Conservation (phyloP, 2,797 vertebrate genomes). For the Antrozous pallidus region DNA sequence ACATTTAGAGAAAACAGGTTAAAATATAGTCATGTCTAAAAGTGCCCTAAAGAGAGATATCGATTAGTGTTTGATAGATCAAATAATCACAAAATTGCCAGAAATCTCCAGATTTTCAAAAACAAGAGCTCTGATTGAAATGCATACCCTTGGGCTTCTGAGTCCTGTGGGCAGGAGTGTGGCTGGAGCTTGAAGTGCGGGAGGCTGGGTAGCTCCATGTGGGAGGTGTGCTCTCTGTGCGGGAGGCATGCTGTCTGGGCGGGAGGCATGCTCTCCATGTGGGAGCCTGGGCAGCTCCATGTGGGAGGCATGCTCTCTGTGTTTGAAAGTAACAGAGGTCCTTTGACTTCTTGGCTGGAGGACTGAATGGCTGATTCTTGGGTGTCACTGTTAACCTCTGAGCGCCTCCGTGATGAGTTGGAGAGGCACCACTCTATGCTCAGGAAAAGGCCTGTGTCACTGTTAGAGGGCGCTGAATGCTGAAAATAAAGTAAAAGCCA, state of each 20-base stretch:
- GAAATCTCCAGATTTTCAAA: slow-evolving; percentile 24
- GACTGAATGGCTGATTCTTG: rapidly evolving
- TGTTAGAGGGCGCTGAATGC: neutral
- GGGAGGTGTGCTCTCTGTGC: neutral
- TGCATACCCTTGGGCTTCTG: rapidly evolving
- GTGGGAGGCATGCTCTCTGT: rapidly evolving
- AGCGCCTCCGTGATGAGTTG: rapidly evolving
- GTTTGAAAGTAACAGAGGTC: rapidly evolving
- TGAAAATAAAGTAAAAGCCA: neutral
- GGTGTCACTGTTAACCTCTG: rapidly evolving
- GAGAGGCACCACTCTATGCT: rapidly evolving
- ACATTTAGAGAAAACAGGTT: slow-evolving; percentile 26
- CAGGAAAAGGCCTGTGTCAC: rapidly evolving
- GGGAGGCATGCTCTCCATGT: too few species aligned
- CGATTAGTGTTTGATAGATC: slow-evolving; percentile 40
- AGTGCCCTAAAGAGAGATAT: slow-evolving; percentile 36
- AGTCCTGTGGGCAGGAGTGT: neutral
- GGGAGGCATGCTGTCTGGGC: too few species aligned
- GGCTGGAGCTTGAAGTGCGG: too few species aligned
- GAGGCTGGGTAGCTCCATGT: rapidly evolving
- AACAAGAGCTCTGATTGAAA: neutral
- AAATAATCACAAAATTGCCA: slow-evolving; percentile 27
- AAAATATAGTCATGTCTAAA: neutral
- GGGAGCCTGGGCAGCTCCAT: too few species aligned
- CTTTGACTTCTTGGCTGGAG: rapidly evolving